These are phyloP conservation scores for Drosophila tropicalis DNA, from an alignment of 1,140 invertebrate species.

Conservation along the genomic window DNA sequence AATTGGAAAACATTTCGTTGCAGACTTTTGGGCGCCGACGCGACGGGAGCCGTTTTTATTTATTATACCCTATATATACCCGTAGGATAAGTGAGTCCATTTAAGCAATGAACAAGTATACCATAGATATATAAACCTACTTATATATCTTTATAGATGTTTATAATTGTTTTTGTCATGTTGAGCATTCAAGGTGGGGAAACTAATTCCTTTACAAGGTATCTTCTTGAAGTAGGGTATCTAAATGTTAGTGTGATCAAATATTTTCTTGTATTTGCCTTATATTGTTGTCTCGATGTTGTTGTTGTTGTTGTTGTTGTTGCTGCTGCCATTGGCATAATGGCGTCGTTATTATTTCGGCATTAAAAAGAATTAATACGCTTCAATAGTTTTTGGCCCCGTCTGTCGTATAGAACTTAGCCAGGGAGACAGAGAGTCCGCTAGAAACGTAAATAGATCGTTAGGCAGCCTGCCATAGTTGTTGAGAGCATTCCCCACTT, in stretches of 20 bases:
- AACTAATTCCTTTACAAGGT: too few relatives aligned
- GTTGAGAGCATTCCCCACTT: background rate
- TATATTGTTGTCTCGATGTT: slow-evolving; percentile 17
- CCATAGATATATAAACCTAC: too few relatives aligned
- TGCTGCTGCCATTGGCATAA: slow-evolving; percentile 62
- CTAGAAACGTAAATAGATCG: slow-evolving; percentile 74
- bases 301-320: slow-evolving; percentile 27
- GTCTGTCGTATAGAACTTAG: slow-evolving; percentile 50
- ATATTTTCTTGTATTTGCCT: slow-evolving; percentile 17
- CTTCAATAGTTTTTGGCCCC: slow-evolving; percentile 65
- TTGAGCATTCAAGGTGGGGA: too few relatives aligned
- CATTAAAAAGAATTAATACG: slow-evolving; percentile 82
- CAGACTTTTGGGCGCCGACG: slow-evolving; percentile 72
- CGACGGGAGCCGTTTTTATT: slow-evolving; percentile 28
- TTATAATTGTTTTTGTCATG: too few relatives aligned
- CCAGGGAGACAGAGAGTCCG: slow-evolving; percentile 42
- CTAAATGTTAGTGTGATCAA: too few relatives aligned
- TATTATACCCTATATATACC: slow-evolving; percentile 5
- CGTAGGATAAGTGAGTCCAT: background rate
- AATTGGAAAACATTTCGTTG: slow-evolving; percentile 81
- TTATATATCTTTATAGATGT: too few relatives aligned
- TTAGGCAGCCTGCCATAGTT: slow-evolving; percentile 69
- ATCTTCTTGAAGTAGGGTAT: too few relatives aligned
- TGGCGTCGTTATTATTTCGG: slow-evolving; percentile 81
- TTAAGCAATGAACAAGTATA: background rate